These are phyloP conservation scores for Myotis myotis DNA, from an alignment of 2,797 vertebrate genomes.

Conservation along the genomic window DNA sequence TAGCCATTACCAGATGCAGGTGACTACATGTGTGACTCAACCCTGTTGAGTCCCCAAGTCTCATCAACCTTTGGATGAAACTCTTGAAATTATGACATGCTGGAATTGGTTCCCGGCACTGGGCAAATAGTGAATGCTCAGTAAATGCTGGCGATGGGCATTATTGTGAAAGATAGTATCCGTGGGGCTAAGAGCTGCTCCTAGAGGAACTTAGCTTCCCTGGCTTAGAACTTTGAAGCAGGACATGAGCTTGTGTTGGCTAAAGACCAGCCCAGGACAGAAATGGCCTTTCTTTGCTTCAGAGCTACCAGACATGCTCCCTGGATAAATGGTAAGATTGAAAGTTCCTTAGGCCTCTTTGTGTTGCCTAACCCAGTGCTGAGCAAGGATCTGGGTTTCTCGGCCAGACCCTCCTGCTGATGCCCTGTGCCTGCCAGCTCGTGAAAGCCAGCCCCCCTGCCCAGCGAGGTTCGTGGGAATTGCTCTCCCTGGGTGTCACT, in stretches of 20 bases:
- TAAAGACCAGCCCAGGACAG: neutral
- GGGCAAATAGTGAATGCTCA: neutral
- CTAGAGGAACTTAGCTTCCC: neutral
- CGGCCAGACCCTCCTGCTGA: accelerated
- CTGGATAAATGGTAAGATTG: neutral
- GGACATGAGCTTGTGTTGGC: neutral
- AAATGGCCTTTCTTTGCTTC: neutral
- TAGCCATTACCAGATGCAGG: too few relatives aligned
- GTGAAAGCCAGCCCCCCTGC: neutral
- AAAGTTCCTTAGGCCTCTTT: neutral
- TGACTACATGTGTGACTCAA: too few relatives aligned
- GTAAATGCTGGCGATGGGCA: neutral
- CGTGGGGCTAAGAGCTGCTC: neutral
- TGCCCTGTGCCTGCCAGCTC: too few relatives aligned
- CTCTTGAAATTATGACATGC: too few relatives aligned
- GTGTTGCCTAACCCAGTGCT: neutral
- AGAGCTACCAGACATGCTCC: neutral
- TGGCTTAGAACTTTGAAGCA: neutral
- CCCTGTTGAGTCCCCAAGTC: too few relatives aligned
- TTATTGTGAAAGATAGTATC: neutral
- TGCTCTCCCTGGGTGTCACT: neutral
- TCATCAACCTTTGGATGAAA: too few relatives aligned
- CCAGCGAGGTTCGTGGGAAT: neutral
- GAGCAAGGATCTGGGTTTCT: neutral
- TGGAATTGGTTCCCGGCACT: too few relatives aligned